Percentiles rank a stretch among this genome's conserved stretches.
Evolutionary conservation across 1,140 invertebrate species (phyloP).

Genomic region (Aradophagus sp.): DNA sequence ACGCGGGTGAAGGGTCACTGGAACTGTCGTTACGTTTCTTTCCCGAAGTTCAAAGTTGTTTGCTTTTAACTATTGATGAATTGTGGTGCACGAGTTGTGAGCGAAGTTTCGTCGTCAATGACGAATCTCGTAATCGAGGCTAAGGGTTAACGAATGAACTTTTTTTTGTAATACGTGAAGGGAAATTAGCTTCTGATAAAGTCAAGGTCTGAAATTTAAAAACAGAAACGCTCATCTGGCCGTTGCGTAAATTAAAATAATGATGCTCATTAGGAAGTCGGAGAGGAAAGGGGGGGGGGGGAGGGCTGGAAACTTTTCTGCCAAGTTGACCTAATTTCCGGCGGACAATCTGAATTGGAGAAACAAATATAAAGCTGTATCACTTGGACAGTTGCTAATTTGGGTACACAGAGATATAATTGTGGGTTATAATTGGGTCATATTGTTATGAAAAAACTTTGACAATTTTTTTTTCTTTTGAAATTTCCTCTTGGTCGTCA

Average conservation of each 20-base stretch:
- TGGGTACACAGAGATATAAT: neutral
- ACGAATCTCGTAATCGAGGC: neutral
- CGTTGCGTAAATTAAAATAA: conserved; percentile 34
- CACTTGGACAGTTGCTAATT: neutral
- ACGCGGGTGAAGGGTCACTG: no score
- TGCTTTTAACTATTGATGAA: no score
- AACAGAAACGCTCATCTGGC: neutral
- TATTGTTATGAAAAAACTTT: no score
- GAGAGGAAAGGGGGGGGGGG: no score
- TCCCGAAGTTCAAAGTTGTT: no score
- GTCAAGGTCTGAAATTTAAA: conserved; percentile 18
- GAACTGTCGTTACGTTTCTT: no score
- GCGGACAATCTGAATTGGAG: conserved; percentile 13
- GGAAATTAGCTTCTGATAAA: conserved; percentile 15
- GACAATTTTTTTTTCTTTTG: no score
- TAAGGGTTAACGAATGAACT: conserved; percentile 4
- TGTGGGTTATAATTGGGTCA: no score
- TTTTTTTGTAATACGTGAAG: conserved; percentile 1
- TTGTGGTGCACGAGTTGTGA: no score
- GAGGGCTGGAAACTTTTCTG: conserved; percentile 10
- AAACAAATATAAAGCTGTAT: conserved; percentile 9
- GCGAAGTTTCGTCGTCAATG: no score
- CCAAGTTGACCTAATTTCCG: conserved; percentile 22
- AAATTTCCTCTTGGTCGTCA: no score
- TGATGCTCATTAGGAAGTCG: conserved; percentile 34